Conservation (phyloP, 2,113 vertebrate genomes). For the Takifugu flavidus region DNA sequence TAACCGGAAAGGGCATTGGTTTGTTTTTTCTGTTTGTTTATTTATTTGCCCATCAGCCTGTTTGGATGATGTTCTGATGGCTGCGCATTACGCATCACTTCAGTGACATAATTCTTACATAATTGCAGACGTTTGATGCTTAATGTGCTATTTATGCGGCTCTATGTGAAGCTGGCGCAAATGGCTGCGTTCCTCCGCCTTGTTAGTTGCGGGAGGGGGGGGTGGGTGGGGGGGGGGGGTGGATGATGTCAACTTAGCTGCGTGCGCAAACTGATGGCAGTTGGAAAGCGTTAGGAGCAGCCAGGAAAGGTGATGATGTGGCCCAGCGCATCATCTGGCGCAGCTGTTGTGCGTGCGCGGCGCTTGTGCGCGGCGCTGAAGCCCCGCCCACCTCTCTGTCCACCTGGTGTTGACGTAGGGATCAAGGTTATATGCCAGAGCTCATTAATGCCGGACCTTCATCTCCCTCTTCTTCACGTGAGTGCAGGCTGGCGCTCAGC, state of each 20-base stretch:
- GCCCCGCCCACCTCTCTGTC: conserved; percentile 2
- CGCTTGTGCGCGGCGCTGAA: background rate
- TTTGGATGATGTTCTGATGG: conserved; percentile 39
- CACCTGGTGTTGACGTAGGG: conserved; percentile 52
- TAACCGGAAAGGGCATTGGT: conserved; percentile 20
- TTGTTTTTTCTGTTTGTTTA: background rate
- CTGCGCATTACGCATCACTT: conserved; percentile 57
- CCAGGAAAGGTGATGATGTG: conserved; percentile 47
- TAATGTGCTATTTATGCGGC: conserved; percentile 23
- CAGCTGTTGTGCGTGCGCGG: conserved; percentile 22
- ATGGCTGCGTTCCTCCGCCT: conserved; percentile 26
- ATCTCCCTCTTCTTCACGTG: conserved; percentile 44
- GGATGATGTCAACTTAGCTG: conserved; percentile 14
- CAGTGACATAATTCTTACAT: conserved; percentile 63
- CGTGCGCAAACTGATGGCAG: conserved; percentile 14
- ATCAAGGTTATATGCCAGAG: conserved; percentile 51
- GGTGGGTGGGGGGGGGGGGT: background rate
- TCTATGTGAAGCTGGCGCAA: conserved; percentile 41
- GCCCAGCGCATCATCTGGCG: conserved; percentile 18
- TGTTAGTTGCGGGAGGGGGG: conserved; percentile 5
- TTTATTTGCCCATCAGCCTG: conserved; percentile 29
- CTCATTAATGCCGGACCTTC: conserved; percentile 48
- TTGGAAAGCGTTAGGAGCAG: conserved; percentile 36
- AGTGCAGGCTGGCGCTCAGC: conserved; percentile 42
- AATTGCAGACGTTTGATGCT: conserved; percentile 39